phyloP scores from a whole-genome alignment of 2,888 invertebrate species.

The Eurois occulta region DNA sequence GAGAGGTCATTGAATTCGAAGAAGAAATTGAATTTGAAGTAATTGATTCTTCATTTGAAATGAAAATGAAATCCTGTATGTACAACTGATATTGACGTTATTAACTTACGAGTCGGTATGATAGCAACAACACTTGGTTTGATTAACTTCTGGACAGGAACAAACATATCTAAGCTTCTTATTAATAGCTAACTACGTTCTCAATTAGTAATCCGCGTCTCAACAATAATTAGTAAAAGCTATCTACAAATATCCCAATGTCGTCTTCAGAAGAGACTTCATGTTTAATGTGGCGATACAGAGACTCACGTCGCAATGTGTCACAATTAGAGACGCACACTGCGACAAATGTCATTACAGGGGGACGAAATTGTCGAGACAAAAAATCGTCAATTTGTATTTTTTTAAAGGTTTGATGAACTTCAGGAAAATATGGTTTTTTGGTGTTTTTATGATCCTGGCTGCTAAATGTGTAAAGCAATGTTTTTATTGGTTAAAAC shows the following conservation, averaged over 20 bases:
- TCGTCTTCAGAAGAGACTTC: slow-evolving; percentile 62
- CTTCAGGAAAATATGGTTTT: not conserved
- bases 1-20: too few species aligned
- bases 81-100: not conserved
- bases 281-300: slow-evolving; percentile 78
- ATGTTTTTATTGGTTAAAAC: not conserved
- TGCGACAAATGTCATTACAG: slow-evolving; percentile 68
- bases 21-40: too few species aligned
- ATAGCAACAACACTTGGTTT: too few species aligned
- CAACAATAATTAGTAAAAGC: slow-evolving; percentile 34
- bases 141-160: too few species aligned
- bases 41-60: too few species aligned
- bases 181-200: slow-evolving; percentile 21
- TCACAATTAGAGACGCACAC: slow-evolving; percentile 86
- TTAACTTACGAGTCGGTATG: too few species aligned
- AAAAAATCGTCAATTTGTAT: slow-evolving; percentile 34
- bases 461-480: not conserved
- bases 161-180: not conserved
- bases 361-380: slow-evolving; percentile 72
- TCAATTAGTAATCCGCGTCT: slow-evolving; percentile 13
- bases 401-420: slow-evolving; percentile 47
- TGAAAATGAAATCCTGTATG: too few species aligned
- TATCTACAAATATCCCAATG: slow-evolving; percentile 51
- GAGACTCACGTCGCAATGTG: slow-evolving; percentile 76
- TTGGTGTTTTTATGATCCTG: not conserved